A percentile compares a stretch with the other conserved stretches of the same genome.
phyloP scores from a whole-genome alignment of 2,113 vertebrate genomes.

The mouse (Mus musculus) region GRCm39 chr16:52944001-52944500 shows the following conservation, averaged over 20 bases:
- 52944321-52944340: background rate
- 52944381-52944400: background rate
- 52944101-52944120: constrained; percentile 49
- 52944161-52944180: constrained; percentile 1
- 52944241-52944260: background rate
- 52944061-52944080: constrained; percentile 63
- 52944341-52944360: background rate
- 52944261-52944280: constrained; percentile 29
- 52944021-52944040: constrained; percentile 66
- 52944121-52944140: background rate
- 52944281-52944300: background rate
- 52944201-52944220: background rate
- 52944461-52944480: background rate
- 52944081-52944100: constrained; percentile 33
- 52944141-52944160: constrained; percentile 21
- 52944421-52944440: background rate
- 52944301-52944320: background rate
- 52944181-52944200: background rate
- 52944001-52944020: constrained; percentile 75
- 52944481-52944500: background rate
- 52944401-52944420: background rate
- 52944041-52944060: constrained; percentile 58
- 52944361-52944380: background rate
- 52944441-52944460: background rate
- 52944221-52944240: constrained; percentile 25